A percentile compares a stretch with the other conserved stretches of the same genome.
phyloP scores from a whole-genome alignment of 2,113 vertebrate genomes.

The Pygoscelis adeliae region DNA sequence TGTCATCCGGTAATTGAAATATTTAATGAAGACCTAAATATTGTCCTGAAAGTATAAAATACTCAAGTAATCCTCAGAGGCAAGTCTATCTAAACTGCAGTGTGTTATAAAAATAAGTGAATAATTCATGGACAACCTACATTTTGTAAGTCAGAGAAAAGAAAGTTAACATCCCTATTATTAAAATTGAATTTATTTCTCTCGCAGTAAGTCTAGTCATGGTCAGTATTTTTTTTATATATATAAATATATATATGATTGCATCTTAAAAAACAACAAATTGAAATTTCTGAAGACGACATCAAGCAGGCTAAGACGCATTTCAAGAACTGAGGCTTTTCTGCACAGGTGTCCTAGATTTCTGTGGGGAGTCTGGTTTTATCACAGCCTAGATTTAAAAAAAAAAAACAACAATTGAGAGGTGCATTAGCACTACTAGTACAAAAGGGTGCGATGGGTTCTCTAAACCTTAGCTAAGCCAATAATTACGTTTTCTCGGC shows the following conservation, averaged over 20 bases:
- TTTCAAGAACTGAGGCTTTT: neutral
- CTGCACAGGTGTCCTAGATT: neutral
- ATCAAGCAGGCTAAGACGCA: neutral
- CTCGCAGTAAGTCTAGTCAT: neutral
- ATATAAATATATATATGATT: neutral
- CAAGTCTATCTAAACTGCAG: neutral
- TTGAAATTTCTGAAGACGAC: neutral
- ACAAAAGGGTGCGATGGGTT: neutral
- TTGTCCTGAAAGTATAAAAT: neutral
- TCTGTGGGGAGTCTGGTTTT: neutral
- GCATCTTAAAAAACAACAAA: neutral
- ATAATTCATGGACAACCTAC: neutral
- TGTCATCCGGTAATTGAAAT: neutral
- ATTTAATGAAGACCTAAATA: conserved; percentile 1
- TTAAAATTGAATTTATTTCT: neutral
- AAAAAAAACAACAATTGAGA: neutral
- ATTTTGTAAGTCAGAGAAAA: neutral
- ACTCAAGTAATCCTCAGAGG: neutral
- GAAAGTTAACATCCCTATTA: neutral
- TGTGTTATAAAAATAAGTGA: neutral
- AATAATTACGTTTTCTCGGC: neutral
- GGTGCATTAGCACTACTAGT: neutral
- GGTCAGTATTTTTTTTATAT: neutral
- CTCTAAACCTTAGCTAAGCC: neutral
- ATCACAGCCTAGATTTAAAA: neutral